Base-by-base conservation (phyloP, 1,140 invertebrate species). In the Pectinophora gossypiella region DNA sequence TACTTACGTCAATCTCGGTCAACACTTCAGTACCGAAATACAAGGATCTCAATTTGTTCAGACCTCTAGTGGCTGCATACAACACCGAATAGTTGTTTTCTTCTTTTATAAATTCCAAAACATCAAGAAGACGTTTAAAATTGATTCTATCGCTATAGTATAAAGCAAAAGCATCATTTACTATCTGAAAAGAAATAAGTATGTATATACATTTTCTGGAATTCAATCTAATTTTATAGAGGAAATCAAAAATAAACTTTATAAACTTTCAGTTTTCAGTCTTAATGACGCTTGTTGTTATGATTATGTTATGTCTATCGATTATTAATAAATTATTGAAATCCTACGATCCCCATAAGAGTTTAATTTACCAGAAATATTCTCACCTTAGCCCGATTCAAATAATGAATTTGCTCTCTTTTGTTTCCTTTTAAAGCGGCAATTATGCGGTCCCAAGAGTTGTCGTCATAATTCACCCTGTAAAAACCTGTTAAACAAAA, bases 351-450 rank as follows among this genome's bases (percentile, higher is more conserved):
- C 22, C 10, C 10, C 4, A 23, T 23, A 23, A 23, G 22, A 23
- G 22, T 65, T 72, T n/a, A n/a, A n/a, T n/a, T n/a, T n/a, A n/a
- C n/a, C n/a, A n/a, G n/a, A n/a, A n/a, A n/a, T n/a, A n/a, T n/a
- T n/a, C n/a, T n/a, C n/a, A 87, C 85, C 76, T 95, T 94, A 0
- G 94, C 95, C 67, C 95, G 89, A 76, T 96, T 97, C 0, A 93
- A 71, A 49, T 90, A 88, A 61, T 92, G 89, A 53, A 97, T 94
- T 1, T 84, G 80, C 50, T 67, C 61, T 54, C 82, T 44, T 40
- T 86, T 86, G 2, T 70, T 54, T 22, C 86, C 78, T 9, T 82
- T 76, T 1, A 95, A 68, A 9, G 85, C 79, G 0, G 89, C 85
- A 16, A 93, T 90, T 1, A 87, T 79, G 27, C 89, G 61, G 3